Percentiles rank a stretch among this genome's conserved stretches.
Evolutionary conservation across 2,113 vertebrate species (phyloP).

Genomic region (Cynoglossus semilaevis): DNA sequence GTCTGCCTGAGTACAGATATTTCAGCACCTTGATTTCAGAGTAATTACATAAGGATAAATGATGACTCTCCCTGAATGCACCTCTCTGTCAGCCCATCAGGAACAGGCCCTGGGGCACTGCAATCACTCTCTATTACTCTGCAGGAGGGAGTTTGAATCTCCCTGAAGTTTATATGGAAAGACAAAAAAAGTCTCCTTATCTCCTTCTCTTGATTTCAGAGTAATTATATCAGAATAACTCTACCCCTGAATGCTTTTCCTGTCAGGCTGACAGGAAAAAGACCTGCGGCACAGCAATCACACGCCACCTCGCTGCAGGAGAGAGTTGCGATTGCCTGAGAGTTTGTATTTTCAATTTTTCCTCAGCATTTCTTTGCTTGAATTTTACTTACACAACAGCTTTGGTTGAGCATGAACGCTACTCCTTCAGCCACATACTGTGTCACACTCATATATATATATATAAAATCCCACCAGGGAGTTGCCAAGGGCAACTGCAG

Average conservation of each 20-base stretch:
- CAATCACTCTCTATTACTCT: slow-evolving; percentile 55
- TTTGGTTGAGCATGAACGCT: slow-evolving; percentile 12
- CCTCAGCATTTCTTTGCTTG: slow-evolving; percentile 19
- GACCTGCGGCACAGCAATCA: slow-evolving; percentile 42
- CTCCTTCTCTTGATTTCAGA: slow-evolving; percentile 33
- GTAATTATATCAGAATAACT: slow-evolving; percentile 59
- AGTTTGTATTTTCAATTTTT: slow-evolving; percentile 12
- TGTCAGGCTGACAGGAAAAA: slow-evolving; percentile 37
- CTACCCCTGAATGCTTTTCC: slow-evolving; percentile 23
- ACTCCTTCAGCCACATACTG: slow-evolving; percentile 29
- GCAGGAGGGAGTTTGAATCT: slow-evolving; percentile 38
- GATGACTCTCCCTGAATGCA: slow-evolving; percentile 59
- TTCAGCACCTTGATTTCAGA: slow-evolving; percentile 64
- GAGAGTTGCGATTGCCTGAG: slow-evolving; percentile 25
- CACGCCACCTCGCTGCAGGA: slow-evolving; percentile 21
- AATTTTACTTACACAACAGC: slow-evolving; percentile 17
- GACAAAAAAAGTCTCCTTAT: slow-evolving; percentile 25
- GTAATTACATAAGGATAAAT: slow-evolving; percentile 69
- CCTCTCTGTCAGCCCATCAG: slow-evolving; percentile 45
- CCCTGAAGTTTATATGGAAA: slow-evolving; percentile 44
- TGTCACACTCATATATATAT: slow-evolving; percentile 29
- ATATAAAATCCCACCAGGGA: slow-evolving; percentile 41
- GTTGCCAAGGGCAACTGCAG: slow-evolving; percentile 42
- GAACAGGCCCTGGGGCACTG: slow-evolving; percentile 53
- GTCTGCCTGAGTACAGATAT: slow-evolving; percentile 51